phyloP scores from a whole-genome alignment of 2,113 vertebrate species.

The Galemys pyrenaicus region DNA sequence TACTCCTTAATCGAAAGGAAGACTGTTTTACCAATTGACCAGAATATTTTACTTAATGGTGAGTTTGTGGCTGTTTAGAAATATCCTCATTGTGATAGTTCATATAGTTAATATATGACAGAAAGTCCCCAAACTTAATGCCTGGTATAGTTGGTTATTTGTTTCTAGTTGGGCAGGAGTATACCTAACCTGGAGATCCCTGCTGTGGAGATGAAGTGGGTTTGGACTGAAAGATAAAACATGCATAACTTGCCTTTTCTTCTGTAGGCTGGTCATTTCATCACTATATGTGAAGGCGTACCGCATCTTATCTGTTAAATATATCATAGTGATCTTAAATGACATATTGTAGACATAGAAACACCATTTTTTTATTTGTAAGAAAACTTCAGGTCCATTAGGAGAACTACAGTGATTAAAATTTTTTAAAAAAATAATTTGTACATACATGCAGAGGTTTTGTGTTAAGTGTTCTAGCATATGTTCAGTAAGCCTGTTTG shows the following conservation, averaged over 20 bases:
- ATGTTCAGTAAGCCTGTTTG: no score
- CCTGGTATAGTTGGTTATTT: not conserved
- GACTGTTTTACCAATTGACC: constrained; percentile 32
- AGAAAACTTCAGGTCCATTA: not conserved
- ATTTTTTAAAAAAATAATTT: not conserved
- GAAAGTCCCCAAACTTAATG: not conserved
- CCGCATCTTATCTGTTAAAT: not conserved
- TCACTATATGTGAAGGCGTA: not conserved
- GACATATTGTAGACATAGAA: not conserved
- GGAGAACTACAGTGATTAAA: not conserved
- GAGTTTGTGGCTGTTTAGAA: constrained; percentile 2
- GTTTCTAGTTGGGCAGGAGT: not conserved
- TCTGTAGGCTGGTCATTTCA: not conserved
- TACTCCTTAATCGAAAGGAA: not conserved
- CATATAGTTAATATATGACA: not conserved
- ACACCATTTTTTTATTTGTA: not conserved
- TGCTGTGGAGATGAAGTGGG: not conserved
- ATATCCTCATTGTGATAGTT: not conserved
- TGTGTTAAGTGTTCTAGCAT: no score
- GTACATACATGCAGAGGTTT: not conserved
- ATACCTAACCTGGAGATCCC: not conserved
- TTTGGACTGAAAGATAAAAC: not conserved
- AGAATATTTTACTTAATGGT: not conserved
- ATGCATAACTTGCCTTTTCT: not conserved
- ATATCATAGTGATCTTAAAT: constrained; percentile 32